Percentiles rank a stretch among this genome's conserved stretches.
phyloP scores from a whole-genome alignment of 2,113 vertebrate species.

The Numenius arquata region DNA sequence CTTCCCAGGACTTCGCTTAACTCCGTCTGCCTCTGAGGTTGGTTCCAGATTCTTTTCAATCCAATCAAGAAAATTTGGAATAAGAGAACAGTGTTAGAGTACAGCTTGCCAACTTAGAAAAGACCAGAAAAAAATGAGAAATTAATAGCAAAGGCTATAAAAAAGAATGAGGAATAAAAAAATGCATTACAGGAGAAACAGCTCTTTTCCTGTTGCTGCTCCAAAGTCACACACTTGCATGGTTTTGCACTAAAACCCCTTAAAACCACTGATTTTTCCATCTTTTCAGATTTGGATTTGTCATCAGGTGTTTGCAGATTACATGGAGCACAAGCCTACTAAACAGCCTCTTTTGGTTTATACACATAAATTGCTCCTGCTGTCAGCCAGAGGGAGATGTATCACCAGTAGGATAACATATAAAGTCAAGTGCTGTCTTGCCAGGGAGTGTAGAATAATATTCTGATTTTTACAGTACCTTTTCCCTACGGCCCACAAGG shows the following conservation, averaged over 20 bases:
- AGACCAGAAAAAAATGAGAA: background rate
- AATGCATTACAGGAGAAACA: background rate
- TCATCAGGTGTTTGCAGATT: background rate
- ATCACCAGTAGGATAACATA: background rate
- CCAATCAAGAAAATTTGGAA: background rate
- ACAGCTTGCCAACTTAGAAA: background rate
- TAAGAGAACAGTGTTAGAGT: background rate
- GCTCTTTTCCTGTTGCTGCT: background rate
- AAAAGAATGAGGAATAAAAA: background rate
- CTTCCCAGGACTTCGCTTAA: background rate
- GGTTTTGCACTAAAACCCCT: background rate
- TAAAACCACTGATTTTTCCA: background rate
- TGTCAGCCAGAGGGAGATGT: constrained; percentile 27
- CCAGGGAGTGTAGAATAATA: background rate
- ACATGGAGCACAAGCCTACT: background rate
- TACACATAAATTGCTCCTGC: background rate
- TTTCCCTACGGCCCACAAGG: background rate
- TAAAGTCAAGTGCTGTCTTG: constrained; percentile 7
- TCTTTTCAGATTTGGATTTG: background rate
- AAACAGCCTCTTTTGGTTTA: background rate
- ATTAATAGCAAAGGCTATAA: background rate
- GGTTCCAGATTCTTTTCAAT: background rate
- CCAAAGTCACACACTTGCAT: background rate
- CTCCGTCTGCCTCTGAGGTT: background rate
- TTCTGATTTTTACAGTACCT: constrained; percentile 33